Evolutionary conservation across 2,888 invertebrate species (phyloP).

Genomic region (Amblyjoppa proteus): DNA sequence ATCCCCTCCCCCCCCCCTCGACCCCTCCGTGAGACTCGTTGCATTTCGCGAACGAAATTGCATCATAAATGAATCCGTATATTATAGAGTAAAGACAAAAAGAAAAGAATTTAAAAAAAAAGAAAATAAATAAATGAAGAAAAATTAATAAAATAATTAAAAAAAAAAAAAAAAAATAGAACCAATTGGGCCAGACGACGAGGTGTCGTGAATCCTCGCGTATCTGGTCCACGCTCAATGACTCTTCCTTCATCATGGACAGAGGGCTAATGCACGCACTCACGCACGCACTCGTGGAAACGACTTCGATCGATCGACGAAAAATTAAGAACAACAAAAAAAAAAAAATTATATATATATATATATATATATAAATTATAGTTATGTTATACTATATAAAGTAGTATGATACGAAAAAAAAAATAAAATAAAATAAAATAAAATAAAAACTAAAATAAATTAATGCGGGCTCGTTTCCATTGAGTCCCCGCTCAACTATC

Average conservation of each 20-base stretch:
- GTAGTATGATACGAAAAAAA: conserved; percentile 51
- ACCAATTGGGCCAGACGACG: conserved; percentile 69
- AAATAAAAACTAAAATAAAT: neutral
- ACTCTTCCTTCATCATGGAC: conserved; percentile 71
- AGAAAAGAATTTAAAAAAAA: conserved; percentile 22
- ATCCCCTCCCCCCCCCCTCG: neutral
- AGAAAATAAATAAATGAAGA: conserved; percentile 36
- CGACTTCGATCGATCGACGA: conserved; percentile 68
- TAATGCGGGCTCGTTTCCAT: conserved; percentile 54
- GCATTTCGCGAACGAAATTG: conserved; percentile 13
- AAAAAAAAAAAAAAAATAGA: conserved; percentile 52
- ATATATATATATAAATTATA: conserved; percentile 36
- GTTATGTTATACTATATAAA: conserved; percentile 47
- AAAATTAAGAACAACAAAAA: conserved; percentile 32
- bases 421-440: conserved; percentile 3
- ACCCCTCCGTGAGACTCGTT: conserved; percentile 14
- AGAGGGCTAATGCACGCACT: conserved; percentile 70
- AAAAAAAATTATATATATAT: conserved; percentile 2
- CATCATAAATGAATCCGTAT: conserved; percentile 31
- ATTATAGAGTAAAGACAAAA: conserved; percentile 39
- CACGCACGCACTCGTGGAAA: conserved; percentile 70
- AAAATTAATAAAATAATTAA: conserved; percentile 38
- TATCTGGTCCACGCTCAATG: conserved; percentile 71
- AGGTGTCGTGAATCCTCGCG: conserved; percentile 52
- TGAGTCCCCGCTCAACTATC: conserved; percentile 54